phyloP scores from a whole-genome alignment of 2,797 vertebrate genomes.

The Naso thynnoides region DNA sequence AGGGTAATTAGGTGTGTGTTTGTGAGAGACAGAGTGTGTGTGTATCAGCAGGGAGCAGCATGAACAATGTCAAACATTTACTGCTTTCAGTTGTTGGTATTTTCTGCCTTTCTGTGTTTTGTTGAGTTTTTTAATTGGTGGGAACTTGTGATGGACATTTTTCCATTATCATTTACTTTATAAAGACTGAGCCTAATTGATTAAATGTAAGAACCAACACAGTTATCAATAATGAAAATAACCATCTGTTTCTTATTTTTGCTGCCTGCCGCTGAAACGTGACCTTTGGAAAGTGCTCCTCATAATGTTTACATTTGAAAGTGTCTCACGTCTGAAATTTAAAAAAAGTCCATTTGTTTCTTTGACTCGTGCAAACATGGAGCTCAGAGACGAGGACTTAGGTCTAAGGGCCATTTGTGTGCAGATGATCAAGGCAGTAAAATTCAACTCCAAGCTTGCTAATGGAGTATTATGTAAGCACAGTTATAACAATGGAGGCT shows the following conservation, averaged over 20 bases:
- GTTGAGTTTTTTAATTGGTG: background rate
- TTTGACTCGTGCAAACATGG: no score
- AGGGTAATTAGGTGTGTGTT: constrained; percentile 49
- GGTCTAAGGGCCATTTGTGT: no score
- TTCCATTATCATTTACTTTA: background rate
- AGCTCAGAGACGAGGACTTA: no score
- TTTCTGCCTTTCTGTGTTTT: background rate
- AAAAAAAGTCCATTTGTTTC: no score
- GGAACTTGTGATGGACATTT: background rate
- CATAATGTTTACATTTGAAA: background rate
- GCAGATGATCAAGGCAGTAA: no score
- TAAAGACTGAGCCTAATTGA: background rate
- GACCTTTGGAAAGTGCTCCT: background rate
- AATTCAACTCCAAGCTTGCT: no score
- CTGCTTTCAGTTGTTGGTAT: constrained; percentile 14
- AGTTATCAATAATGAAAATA: background rate
- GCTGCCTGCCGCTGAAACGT: background rate
- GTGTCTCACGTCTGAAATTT: background rate
- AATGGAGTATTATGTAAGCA: no score
- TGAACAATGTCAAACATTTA: constrained; percentile 21
- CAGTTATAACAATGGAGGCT: no score
- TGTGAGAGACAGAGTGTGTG: constrained; percentile 43
- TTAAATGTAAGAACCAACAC: background rate
- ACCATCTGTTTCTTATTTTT: background rate
- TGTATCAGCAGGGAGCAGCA: constrained; percentile 47